Conservation (phyloP, 1,140 invertebrate species). For the Caenorhabditis brenneri region DNA sequence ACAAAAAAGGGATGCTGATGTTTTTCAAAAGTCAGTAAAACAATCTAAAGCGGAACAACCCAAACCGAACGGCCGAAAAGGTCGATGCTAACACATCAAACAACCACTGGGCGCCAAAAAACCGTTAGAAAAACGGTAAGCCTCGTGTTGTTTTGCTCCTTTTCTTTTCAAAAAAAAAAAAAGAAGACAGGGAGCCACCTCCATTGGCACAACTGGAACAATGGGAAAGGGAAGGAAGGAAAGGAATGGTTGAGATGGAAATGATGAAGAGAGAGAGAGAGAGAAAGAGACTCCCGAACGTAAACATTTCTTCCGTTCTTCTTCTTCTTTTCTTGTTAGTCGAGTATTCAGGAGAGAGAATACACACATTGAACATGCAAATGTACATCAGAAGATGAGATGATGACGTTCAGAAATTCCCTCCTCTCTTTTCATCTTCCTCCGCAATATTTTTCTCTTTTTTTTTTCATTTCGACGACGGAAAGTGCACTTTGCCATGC, state of each 20-base stretch:
- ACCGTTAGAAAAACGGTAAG: constrained; percentile 11
- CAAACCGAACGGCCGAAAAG: neutral
- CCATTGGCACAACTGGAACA: neutral
- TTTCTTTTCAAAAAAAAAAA: neutral
- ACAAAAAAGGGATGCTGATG: neutral
- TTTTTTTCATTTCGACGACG: constrained; percentile 18
- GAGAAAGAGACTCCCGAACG: neutral
- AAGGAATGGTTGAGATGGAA: neutral
- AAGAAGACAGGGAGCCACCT: neutral
- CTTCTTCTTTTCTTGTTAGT: constrained; percentile 25
- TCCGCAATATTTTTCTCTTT: constrained; percentile 22
- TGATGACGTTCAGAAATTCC: constrained; percentile 31
- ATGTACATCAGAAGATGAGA: neutral
- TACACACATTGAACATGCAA: constrained; percentile 21
- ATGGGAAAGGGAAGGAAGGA: neutral
- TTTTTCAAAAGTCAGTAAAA: neutral
- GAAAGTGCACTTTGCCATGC: constrained; percentile 36
- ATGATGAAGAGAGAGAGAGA: neutral
- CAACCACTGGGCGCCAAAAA: too few species aligned
- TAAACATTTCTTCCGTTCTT: constrained; percentile 25
- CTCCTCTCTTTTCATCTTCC: neutral
- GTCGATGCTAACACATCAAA: constrained; percentile 16
- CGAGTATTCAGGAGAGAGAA: constrained; percentile 5
- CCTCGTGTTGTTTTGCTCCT: too few species aligned
- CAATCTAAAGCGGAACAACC: neutral